Percentiles rank a stretch among this genome's conserved stretches.
These are phyloP conservation scores for Marmota flaviventris DNA, from an alignment of 2,113 vertebrate genomes.

Conservation along the genomic window DNA sequence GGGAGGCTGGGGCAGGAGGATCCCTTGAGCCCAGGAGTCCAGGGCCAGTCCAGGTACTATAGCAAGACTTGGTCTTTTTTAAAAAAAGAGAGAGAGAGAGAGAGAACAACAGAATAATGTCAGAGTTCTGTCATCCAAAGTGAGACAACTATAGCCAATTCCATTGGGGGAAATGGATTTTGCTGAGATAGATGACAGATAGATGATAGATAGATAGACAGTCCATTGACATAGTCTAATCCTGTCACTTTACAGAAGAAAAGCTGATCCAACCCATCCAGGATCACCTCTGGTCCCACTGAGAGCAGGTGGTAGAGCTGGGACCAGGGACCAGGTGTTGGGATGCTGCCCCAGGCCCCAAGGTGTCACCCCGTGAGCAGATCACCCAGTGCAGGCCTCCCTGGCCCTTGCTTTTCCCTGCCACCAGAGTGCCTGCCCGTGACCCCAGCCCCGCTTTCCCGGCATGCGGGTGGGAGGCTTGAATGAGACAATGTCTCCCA, in stretches of 20 bases:
- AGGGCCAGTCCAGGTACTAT: neutral
- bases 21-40: neutral
- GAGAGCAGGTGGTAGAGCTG: neutral
- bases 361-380: neutral
- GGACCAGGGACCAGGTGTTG: neutral
- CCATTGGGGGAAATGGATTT: neutral
- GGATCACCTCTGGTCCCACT: neutral
- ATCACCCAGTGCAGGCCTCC: neutral
- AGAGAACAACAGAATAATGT: neutral
- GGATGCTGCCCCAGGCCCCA: neutral
- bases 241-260: neutral
- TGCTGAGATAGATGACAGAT: neutral
- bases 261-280: neutral
- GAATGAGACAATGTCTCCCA: slow-evolving; percentile 42
- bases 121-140: neutral
- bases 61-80: neutral
- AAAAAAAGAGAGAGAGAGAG: neutral
- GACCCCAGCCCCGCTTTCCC: fast-evolving
- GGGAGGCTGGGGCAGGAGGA: neutral
- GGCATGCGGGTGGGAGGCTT: neutral
- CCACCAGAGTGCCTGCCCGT: neutral
- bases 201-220: neutral
- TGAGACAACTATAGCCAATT: neutral
- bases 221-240: neutral
- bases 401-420: neutral